Percentiles rank a stretch among this genome's conserved stretches.
Conservation (phyloP, 2,113 vertebrate genomes). For the Cinclus mexicanus region DNA sequence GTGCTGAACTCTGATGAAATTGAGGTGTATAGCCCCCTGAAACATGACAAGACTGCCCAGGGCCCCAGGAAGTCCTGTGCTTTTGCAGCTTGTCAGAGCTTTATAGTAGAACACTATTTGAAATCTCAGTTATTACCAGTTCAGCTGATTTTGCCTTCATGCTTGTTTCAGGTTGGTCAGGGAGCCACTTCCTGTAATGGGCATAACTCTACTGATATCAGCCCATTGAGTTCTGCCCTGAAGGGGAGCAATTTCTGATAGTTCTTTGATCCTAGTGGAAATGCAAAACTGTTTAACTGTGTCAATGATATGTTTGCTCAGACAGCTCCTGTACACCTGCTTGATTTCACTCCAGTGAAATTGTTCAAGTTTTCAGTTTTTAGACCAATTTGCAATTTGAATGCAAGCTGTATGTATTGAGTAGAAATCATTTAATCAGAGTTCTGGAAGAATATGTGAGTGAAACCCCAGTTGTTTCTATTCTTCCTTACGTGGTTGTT, state of each 20-base stretch:
- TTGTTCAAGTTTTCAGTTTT: neutral
- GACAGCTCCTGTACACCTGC: neutral
- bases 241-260: neutral
- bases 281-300: neutral
- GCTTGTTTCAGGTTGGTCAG: neutral
- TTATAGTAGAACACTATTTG: neutral
- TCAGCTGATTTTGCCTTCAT: neutral
- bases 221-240: neutral
- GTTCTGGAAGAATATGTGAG: neutral
- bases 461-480: neutral
- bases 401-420: neutral
- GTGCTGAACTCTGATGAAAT: neutral
- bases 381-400: neutral
- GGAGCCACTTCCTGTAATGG: neutral
- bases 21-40: neutral
- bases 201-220: rapidly evolving
- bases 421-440: neutral
- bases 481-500: neutral
- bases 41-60: neutral
- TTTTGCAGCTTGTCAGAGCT: neutral
- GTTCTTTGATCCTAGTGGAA: neutral
- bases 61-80: no score
- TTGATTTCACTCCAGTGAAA: neutral
- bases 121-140: neutral
- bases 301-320: rapidly evolving